Base-by-base conservation (phyloP, 2,888 invertebrate genomes). In the Parnassius orleans region DNA sequence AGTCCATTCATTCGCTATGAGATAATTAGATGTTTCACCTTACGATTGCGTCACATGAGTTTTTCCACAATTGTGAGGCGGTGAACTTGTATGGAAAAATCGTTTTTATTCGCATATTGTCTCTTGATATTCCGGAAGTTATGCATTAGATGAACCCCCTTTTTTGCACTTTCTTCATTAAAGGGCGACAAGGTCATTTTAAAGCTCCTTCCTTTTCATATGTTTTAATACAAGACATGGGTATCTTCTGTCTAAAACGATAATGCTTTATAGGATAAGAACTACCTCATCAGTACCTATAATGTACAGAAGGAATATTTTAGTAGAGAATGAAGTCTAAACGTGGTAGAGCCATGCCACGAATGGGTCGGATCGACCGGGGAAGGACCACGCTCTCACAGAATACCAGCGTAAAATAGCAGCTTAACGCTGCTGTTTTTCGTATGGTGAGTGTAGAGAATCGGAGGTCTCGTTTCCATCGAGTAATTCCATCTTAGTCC, bases 21-120 rank as follows among this genome's bases (percentile, higher is more conserved):
- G 87, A 85, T 89, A 90, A 90, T 90, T 88, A 86, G 81, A 78
- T 87, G 88, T 90, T 90, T 90, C 90, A 87, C 88, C 83, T 69
- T 70, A 71, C 41, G 73, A 83, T 90, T 90, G 81, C 90, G 79
- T 90, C 90, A 90, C 80, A 78, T 67, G 72, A 70, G 78, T 83
- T 88, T 87, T 90, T 86, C 86, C 82, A 78, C 81, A 74, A 84
- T 86, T 85, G 83, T 83, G 75, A 79, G 84, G 79, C 72, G 70
- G 73, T 84, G 85, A 86, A 86, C 83, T 83, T 77, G 73, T 66
- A 69, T 74, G 71, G 74, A 76, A 74, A 73, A 71, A 64, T 69
- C n/a, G 68, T 71, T 77, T 78, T 78, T 78, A 72, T 68, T 44
- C 61, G 66, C 71, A 76, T 78, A 78, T 78, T 78, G 77, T 77